Conservation (phyloP, 2,113 vertebrate species). For the Microtus oregoni region DNA sequence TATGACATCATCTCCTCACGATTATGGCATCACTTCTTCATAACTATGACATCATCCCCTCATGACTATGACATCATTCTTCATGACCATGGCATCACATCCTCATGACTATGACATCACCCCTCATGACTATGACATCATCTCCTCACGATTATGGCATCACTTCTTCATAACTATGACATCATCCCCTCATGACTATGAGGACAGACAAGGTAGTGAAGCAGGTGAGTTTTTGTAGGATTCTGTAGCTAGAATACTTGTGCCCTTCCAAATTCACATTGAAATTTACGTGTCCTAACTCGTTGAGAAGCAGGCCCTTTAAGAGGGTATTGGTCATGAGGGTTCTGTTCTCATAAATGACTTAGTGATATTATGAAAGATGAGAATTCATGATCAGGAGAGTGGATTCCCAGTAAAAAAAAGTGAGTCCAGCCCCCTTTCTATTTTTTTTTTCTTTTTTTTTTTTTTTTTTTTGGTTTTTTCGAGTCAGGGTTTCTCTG, state of each 20-base stretch:
- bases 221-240: background rate
- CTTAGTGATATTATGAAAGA: background rate
- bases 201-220: background rate
- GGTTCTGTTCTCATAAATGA: background rate
- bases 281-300: background rate
- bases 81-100: background rate
- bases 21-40: too few relatives aligned
- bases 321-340: background rate
- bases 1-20: background rate
- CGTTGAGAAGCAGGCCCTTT: background rate
- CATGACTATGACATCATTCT: background rate
- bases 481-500: too few relatives aligned
- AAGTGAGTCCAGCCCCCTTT: background rate
- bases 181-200: too few relatives aligned
- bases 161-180: background rate
- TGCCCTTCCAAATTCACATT: background rate
- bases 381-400: background rate
- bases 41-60: background rate
- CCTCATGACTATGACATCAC: background rate
- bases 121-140: too few relatives aligned
- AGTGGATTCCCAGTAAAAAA: background rate
- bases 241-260: background rate
- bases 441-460: too few relatives aligned
- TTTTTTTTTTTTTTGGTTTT: too few relatives aligned
- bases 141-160: background rate